phyloP scores from a whole-genome alignment of 2,797 vertebrate genomes.

The Monodelphis domestica region DNA sequence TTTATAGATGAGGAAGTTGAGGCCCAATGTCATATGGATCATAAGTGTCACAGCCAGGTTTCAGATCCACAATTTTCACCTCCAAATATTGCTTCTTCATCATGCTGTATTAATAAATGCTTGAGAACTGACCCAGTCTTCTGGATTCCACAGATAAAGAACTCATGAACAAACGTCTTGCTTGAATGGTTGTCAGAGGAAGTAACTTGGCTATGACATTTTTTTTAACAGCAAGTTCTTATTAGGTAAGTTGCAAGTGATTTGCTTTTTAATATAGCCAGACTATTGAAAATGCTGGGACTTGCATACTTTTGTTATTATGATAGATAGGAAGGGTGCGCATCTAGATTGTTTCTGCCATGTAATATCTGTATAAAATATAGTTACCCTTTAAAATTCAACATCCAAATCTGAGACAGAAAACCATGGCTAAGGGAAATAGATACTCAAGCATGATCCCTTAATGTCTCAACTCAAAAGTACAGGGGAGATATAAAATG shows the following conservation, averaged over 20 bases:
- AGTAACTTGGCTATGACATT: not conserved
- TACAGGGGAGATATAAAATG: not conserved
- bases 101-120: not conserved
- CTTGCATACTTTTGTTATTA: not conserved
- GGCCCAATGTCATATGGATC: not conserved
- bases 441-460: not conserved
- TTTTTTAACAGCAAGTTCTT: not conserved
- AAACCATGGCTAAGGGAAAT: not conserved
- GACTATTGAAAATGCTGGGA: not conserved
- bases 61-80: not conserved
- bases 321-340: not conserved
- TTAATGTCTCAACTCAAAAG: not conserved
- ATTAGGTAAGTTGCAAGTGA: not conserved
- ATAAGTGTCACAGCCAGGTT: not conserved
- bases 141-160: not conserved
- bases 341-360: not conserved
- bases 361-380: not conserved
- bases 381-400: not conserved
- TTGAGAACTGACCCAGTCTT: not conserved
- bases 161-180: not conserved
- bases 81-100: not conserved
- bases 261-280: not conserved
- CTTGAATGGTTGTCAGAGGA: not conserved
- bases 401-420: not conserved
- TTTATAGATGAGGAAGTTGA: not conserved